Evolutionary conservation across 2,797 vertebrate genomes (phyloP).

Genomic region (Chelonia mydas): DNA sequence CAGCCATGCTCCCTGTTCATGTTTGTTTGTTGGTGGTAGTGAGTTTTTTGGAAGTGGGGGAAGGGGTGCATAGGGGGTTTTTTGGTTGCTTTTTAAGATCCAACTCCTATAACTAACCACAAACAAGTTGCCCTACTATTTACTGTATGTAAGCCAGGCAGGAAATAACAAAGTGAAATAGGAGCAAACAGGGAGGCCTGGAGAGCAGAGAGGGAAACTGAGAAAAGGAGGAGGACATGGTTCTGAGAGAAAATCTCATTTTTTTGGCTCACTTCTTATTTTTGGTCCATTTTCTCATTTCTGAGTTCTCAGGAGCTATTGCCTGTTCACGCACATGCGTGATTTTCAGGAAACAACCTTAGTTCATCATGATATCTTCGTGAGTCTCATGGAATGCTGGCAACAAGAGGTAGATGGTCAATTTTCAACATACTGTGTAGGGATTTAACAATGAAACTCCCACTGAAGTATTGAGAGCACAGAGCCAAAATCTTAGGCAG

Average conservation of each 20-base stretch:
- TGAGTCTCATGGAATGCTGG: neutral
- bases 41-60: neutral
- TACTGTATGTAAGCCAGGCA: conserved; percentile 8
- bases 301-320: neutral
- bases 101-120: conserved; percentile 9
- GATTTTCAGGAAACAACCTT: conserved; percentile 2
- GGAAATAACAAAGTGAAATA: conserved; percentile 48
- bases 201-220: conserved; percentile 4
- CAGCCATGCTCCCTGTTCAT: neutral
- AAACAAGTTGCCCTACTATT: neutral
- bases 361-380: neutral
- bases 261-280: neutral
- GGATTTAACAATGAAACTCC: accelerated
- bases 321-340: neutral
- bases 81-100: neutral
- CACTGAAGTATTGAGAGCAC: neutral
- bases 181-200: neutral
- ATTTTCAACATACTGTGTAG: neutral
- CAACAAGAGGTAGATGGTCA: neutral
- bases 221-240: neutral
- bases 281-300: neutral
- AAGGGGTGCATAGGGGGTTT: neutral
- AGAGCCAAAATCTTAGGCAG: accelerated
- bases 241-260: neutral
- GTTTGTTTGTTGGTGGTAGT: conserved; percentile 5